Evolutionary conservation across 2,888 invertebrate species (phyloP).

Genomic region (Patella caerulea): DNA sequence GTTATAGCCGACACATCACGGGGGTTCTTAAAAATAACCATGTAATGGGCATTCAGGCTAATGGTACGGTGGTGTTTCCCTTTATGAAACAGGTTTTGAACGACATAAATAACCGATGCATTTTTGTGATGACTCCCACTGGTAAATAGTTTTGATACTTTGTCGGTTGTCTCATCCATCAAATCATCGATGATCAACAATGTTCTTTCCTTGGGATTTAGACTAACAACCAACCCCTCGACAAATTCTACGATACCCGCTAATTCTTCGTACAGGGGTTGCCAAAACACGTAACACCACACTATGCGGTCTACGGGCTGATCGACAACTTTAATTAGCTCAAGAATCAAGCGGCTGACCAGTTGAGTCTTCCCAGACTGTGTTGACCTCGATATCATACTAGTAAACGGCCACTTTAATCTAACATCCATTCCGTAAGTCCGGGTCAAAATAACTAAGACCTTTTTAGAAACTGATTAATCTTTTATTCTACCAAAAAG

Average conservation of each 20-base stretch:
- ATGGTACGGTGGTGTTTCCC: slow-evolving; percentile 19
- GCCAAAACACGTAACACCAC: slow-evolving; percentile 23
- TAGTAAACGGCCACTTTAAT: background rate
- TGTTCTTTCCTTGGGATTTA: background rate
- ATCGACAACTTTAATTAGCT: background rate
- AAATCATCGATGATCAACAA: slow-evolving; percentile 20
- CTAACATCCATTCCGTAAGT: background rate
- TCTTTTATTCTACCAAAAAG: no score
- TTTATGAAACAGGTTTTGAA: slow-evolving; percentile 19
- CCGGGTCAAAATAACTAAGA: no score
- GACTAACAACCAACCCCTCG: slow-evolving; percentile 9
- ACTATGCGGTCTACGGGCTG: background rate
- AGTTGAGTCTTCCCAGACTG: background rate
- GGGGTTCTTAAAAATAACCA: background rate
- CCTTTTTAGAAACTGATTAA: no score
- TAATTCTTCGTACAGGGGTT: background rate
- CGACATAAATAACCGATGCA: slow-evolving; percentile 4
- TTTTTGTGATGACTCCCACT: slow-evolving; percentile 20
- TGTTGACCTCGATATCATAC: background rate
- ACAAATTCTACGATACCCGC: background rate
- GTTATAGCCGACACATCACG: background rate
- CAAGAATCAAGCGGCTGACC: background rate
- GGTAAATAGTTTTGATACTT: slow-evolving; percentile 21
- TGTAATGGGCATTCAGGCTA: slow-evolving; percentile 18
- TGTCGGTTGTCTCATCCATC: slow-evolving; percentile 13